Evolutionary conservation across 1,140 invertebrate genomes (phyloP).

Genomic region (Brachionus angularis): DNA sequence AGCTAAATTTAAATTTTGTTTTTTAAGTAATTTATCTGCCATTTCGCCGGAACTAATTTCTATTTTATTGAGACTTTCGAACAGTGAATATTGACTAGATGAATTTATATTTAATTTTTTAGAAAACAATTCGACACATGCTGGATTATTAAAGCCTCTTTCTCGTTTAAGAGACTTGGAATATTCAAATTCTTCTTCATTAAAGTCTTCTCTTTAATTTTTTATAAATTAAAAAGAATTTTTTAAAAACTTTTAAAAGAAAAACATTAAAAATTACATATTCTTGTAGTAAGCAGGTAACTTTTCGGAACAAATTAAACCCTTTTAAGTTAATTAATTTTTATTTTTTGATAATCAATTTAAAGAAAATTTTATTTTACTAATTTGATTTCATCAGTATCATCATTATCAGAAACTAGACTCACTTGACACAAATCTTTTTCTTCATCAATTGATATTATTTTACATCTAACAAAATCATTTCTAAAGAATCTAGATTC

Average conservation of each 20-base stretch:
- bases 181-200: neutral
- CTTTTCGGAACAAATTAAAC: neutral
- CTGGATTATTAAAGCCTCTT: constrained; percentile 8
- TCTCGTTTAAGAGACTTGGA: neutral
- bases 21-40: neutral
- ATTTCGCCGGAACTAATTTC: neutral
- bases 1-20: neutral
- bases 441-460: neutral
- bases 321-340: neutral
- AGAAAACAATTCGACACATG: neutral
- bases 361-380: too few species aligned
- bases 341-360: neutral
- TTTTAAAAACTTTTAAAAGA: too few species aligned
- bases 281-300: neutral
- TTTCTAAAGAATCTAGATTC: neutral
- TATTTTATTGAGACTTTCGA: neutral
- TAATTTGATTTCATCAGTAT: too few species aligned
- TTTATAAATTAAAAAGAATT: neutral
- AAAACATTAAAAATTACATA: neutral
- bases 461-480: neutral
- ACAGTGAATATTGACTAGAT: neutral
- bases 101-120: neutral
- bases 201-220: neutral
- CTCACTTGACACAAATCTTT: neutral
- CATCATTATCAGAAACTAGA: neutral